A percentile compares a stretch with the other conserved stretches of the same genome.
phyloP scores from a whole-genome alignment of 2,797 vertebrate genomes.

The Phoxinus dragarum region DNA sequence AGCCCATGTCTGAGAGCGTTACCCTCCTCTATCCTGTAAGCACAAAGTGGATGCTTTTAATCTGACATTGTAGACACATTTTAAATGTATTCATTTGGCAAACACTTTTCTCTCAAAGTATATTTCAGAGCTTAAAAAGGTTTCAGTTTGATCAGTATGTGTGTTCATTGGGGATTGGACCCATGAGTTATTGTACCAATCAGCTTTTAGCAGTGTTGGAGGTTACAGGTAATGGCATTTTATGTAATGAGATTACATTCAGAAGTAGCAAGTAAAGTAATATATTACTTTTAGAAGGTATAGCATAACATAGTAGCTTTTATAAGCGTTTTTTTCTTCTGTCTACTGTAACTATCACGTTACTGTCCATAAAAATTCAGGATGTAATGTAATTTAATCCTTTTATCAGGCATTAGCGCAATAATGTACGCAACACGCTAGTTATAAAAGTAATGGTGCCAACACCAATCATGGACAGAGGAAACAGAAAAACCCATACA shows the following conservation, averaged over 20 bases:
- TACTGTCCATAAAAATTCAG: neutral
- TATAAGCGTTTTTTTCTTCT: neutral
- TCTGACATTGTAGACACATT: neutral
- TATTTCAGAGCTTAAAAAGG: neutral
- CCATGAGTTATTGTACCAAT: neutral
- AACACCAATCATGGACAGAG: neutral
- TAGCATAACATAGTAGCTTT: neutral
- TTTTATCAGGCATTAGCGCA: neutral
- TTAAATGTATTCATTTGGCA: neutral
- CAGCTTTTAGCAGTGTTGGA: neutral
- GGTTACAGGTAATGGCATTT: neutral
- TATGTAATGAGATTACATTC: neutral
- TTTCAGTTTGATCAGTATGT: neutral
- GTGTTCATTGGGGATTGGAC: neutral
- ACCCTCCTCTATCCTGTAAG: constrained; percentile 81
- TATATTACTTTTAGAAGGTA: neutral
- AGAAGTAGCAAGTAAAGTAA: neutral
- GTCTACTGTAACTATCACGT: neutral
- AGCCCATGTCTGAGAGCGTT: constrained; percentile 81
- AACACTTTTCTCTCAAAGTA: too few relatives aligned
- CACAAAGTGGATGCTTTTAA: neutral
- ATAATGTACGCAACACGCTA: neutral
- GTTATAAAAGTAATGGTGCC: neutral
- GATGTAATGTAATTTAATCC: neutral
- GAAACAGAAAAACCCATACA: neutral